phyloP scores from a whole-genome alignment of 2,888 invertebrate species.

The Chaetogeoica ovagalla region DNA sequence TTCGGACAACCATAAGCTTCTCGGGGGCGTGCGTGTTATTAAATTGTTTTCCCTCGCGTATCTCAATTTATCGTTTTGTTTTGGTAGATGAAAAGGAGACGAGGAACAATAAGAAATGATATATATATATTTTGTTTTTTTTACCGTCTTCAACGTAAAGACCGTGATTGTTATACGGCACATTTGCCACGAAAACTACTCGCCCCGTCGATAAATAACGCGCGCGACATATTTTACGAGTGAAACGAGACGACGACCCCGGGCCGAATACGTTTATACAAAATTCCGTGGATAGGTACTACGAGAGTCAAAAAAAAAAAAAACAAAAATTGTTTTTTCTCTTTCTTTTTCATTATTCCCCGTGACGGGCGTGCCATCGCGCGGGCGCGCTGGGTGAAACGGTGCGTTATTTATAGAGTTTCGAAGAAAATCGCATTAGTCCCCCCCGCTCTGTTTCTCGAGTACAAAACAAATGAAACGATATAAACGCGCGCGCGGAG shows the following conservation, averaged over 20 bases:
- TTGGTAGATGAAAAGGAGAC: constrained; percentile 37
- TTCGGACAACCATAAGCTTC: constrained; percentile 50
- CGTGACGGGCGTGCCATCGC: constrained; percentile 28
- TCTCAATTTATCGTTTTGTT: constrained; percentile 51
- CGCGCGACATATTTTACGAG: constrained; percentile 39
- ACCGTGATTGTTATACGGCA: constrained; percentile 49
- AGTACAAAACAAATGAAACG: constrained; percentile 22
- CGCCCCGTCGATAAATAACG: constrained; percentile 44
- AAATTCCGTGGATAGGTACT: not conserved
- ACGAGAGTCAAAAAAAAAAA: too few species aligned
- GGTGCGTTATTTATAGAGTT: constrained; percentile 24
- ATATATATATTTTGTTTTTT: constrained; percentile 20
- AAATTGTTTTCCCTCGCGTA: constrained; percentile 51
- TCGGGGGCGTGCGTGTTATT: constrained; percentile 38
- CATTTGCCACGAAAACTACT: constrained; percentile 42
- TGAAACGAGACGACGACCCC: constrained; percentile 25
- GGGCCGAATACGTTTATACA: not conserved
- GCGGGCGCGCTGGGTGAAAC: too few species aligned
- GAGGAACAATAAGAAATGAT: constrained; percentile 48
- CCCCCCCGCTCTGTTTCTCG: not conserved
- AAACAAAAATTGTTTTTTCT: constrained; percentile 15
- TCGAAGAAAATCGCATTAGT: constrained; percentile 22
- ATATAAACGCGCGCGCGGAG: too few species aligned
- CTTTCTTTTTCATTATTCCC: constrained; percentile 6
- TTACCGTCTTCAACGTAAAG: constrained; percentile 51